Percentiles rank a stretch among this genome's conserved stretches.
These are phyloP conservation scores for Brachionus paranguensis DNA, from an alignment of 1,140 invertebrate species.

Conservation along the genomic window DNA sequence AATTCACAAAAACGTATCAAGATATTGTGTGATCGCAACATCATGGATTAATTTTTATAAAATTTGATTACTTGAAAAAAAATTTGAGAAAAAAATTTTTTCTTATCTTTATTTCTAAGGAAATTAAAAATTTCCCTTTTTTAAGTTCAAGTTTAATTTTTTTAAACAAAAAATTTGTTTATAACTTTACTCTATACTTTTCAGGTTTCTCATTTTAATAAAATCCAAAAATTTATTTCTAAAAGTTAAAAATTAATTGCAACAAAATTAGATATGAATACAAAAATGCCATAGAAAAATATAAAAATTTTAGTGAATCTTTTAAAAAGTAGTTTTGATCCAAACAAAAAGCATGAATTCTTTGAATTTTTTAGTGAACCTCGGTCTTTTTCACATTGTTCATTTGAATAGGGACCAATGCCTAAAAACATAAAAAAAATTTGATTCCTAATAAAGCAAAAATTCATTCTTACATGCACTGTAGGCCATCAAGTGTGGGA, in stretches of 20 bases:
- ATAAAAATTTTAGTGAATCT: too few species aligned
- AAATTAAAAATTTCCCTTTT: too few species aligned
- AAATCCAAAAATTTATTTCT: background rate
- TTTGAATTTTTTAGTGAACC: background rate
- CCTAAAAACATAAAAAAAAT: background rate
- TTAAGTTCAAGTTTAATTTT: too few species aligned
- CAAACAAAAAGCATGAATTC: background rate
- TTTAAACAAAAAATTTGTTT: too few species aligned
- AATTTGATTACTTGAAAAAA: too few species aligned
- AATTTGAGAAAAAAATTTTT: too few species aligned
- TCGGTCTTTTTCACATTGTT: background rate
- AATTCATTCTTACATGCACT: constrained; percentile 21
- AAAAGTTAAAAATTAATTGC: background rate
- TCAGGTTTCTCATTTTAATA: background rate
- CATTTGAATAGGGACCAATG: background rate
- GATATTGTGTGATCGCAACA: too few species aligned
- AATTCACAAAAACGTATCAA: too few species aligned
- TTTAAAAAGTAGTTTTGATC: background rate
- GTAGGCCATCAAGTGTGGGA: constrained; percentile 24
- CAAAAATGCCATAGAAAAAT: background rate
- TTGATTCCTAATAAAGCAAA: background rate
- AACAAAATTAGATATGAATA: background rate
- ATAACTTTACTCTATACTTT: too few species aligned
- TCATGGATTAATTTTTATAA: too few species aligned
- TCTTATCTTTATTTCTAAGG: too few species aligned